A percentile compares a stretch with the other conserved stretches of the same genome.
These are phyloP conservation scores for Cladorhizidae sp. DNA, from an alignment of 37 sponge, comb jelly and placozoan species.

Conservation along the genomic window DNA sequence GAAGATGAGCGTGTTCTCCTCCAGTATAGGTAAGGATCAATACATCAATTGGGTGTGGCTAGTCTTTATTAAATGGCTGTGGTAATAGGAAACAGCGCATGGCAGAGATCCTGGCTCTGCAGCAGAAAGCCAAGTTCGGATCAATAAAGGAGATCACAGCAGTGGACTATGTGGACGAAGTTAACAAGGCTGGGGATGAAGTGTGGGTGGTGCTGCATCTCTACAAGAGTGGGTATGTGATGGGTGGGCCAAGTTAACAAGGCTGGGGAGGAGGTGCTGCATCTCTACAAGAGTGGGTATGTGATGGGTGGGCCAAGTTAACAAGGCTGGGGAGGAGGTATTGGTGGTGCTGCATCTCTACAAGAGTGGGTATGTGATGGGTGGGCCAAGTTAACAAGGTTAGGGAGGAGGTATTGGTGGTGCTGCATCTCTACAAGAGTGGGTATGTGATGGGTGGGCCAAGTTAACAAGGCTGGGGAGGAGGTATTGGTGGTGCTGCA, in stretches of 20 bases:
- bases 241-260: constrained; percentile 98
- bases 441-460: constrained; percentile 92
- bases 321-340: constrained; percentile 97
- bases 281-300: constrained; percentile 93
- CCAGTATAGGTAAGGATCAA: constrained; percentile 81
- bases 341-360: constrained; percentile 97
- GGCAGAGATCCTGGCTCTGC: constrained; percentile 83
- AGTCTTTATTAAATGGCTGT: not conserved
- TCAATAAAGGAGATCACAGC: constrained; percentile 92
- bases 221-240: constrained; percentile 83
- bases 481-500: constrained; percentile 97
- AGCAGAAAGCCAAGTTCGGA: constrained; percentile 80
- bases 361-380: constrained; percentile 71
- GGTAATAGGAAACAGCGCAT: constrained; percentile 80
- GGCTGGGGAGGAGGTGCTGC: constrained; percentile 96
- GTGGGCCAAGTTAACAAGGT: constrained; percentile 96
- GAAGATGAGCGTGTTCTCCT: constrained; percentile 90
- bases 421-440: constrained; percentile 90
- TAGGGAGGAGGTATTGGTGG: constrained; percentile 91
- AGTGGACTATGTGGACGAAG: constrained; percentile 93
- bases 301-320: constrained; percentile 90
- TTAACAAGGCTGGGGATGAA: constrained; percentile 98
- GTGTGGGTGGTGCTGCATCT: constrained; percentile 98
- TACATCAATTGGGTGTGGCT: not conserved
- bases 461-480: constrained; percentile 98